Percentiles rank a stretch among this genome's conserved stretches.
Evolutionary conservation across 2,888 invertebrate species (phyloP).

Genomic region (Lordiphosa andalusiaca): DNA sequence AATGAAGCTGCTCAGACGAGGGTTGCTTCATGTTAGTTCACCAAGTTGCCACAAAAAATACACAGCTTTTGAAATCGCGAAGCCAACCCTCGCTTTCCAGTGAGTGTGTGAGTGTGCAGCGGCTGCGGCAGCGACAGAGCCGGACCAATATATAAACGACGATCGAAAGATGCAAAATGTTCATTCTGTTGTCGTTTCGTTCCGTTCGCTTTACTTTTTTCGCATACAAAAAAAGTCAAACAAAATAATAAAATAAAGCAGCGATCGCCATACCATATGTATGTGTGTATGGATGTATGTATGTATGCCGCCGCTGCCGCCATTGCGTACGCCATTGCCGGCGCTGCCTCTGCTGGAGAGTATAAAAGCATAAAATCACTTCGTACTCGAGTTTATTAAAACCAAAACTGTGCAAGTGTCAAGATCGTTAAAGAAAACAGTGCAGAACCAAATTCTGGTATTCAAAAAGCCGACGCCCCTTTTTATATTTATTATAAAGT

Average conservation of each 20-base stretch:
- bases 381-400: constrained; percentile 81
- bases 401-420: constrained; percentile 80
- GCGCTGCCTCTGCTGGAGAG: constrained; percentile 50
- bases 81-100: no score
- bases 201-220: constrained; percentile 54
- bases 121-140: constrained; percentile 27
- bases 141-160: constrained; percentile 64
- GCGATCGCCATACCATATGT: constrained; percentile 40
- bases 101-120: constrained; percentile 30
- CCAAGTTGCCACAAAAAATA: no score
- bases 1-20: constrained; percentile 56
- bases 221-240: constrained; percentile 63
- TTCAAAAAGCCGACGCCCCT: no score
- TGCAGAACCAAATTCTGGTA: constrained; percentile 13
- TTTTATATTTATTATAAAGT: constrained; percentile 13
- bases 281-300: constrained; percentile 24
- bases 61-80: no score
- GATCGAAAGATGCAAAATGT: constrained; percentile 75
- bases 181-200: constrained; percentile 64
- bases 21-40: not conserved
- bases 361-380: constrained; percentile 80
- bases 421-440: constrained; percentile 64
- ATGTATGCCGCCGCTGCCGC: constrained; percentile 49
- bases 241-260: constrained; percentile 72
- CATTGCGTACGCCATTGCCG: constrained; percentile 69